Base-by-base conservation (phyloP, 2,797 vertebrate genomes). In the Tamandua tetradactyla region DNA sequence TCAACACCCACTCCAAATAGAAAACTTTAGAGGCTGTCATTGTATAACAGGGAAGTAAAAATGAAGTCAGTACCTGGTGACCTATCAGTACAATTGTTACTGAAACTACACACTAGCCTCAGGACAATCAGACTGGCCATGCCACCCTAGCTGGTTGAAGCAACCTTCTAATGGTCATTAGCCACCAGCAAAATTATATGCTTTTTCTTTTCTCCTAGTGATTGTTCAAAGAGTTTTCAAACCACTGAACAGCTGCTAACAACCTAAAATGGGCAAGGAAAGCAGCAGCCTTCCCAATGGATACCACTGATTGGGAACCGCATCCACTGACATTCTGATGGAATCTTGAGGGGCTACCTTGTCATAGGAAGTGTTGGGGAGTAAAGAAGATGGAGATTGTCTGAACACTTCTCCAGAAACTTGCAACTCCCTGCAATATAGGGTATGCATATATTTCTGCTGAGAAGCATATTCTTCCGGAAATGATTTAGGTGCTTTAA, bases 221-320 rank as follows among this genome's bases (percentile, higher is more conserved):
- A 96, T 97, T 97, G 97, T 97, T 96, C 89, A 97, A 98, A 97
- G 93, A 94, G 18, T 49, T 87, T 59, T 97, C 87, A 90, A 91
- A 93, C 57, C 83, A 96, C 68, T 89, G 75, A 97, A 96, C n/a
- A 96, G 89, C 90, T 94, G 88, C 80, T 96, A 96, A 96, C 94
- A 97, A 96, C 89, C 75, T 68, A 87, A 97, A 94, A 96, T 88
- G 72, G 93, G 91, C 95, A 96, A 79, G 94, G 89, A 89, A 97
- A 96, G 93, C 81, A 87, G 76, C 85, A 68, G 80, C 78, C 94
- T 97, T 96, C 95, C 95, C 92, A 93, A 95, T 94, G 91, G 89
- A 95, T 97, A 68, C 49, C 93, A 96, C 89, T 95, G 95, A 97
- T 22, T 92, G 89, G 90, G 94, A 98, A 92, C 95, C 27, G 94